These are phyloP conservation scores for Silurus lanzhouensis DNA, from an alignment of 2,797 vertebrate species.

Conservation along the genomic window DNA sequence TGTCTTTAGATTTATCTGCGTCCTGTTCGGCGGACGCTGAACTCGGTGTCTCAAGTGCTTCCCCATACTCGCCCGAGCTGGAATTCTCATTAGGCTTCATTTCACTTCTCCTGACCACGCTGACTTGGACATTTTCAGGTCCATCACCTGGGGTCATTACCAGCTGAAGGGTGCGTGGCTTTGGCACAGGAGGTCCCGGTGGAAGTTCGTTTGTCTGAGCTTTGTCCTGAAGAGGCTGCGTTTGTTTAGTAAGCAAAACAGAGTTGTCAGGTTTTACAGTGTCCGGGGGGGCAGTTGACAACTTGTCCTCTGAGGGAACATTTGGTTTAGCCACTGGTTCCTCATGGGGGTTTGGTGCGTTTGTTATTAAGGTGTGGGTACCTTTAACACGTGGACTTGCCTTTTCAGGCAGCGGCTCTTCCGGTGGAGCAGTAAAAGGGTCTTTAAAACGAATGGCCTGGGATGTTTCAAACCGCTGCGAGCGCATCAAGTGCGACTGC, in stretches of 20 bases:
- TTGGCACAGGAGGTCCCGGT: conserved; percentile 76
- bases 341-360: conserved; percentile 7
- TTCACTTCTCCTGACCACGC: conserved; percentile 62
- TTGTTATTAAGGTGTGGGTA: conserved; percentile 25
- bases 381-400: conserved; percentile 39
- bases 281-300: background rate
- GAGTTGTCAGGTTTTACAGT: background rate
- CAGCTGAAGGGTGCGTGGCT: conserved; percentile 83
- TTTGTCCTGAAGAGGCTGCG: background rate
- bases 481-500: conserved; percentile 90
- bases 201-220: background rate
- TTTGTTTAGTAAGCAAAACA: background rate
- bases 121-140: conserved; percentile 63
- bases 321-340: conserved; percentile 19
- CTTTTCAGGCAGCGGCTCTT: conserved; percentile 56
- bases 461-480: conserved; percentile 84
- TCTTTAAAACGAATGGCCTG: conserved; percentile 85
- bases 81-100: conserved; percentile 39
- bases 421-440: conserved; percentile 64
- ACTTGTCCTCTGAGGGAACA: background rate
- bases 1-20: conserved; percentile 56
- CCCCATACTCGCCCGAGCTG: conserved; percentile 17
- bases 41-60: background rate
- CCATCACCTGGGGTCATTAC: conserved; percentile 61
- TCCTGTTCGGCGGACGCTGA: conserved; percentile 32